These are phyloP conservation scores for Apis florea DNA, from an alignment of 1,140 invertebrate genomes.

Conservation along the genomic window DNA sequence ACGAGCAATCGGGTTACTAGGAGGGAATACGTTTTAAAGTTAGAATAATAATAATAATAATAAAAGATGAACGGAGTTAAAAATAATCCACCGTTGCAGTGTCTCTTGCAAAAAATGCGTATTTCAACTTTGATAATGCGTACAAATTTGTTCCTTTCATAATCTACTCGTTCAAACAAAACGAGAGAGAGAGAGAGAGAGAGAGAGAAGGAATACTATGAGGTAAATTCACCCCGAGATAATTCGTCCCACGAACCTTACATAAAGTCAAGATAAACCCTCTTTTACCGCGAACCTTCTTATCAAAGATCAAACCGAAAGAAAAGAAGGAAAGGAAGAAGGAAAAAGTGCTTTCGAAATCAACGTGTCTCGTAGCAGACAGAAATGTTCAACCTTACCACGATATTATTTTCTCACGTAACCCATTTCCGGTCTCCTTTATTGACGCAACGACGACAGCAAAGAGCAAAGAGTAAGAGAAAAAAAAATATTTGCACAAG, in stretches of 20 bases:
- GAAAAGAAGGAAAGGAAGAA: not conserved
- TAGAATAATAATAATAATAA: no score
- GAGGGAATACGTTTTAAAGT: no score
- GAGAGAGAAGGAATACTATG: no score
- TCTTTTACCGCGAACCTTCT: not conserved
- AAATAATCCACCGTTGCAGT: no score
- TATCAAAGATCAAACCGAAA: not conserved
- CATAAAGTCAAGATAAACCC: not conserved
- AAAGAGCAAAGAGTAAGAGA: not conserved
- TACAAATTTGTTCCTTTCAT: no score
- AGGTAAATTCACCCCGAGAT: not conserved
- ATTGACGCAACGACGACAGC: not conserved
- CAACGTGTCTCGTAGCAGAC: not conserved
- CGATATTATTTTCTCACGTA: not conserved
- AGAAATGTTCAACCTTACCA: not conserved
- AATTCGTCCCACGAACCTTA: not conserved
- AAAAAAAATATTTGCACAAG: not conserved
- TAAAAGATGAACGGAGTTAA: no score
- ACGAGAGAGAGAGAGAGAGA: not conserved
- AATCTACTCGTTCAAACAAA: no score
- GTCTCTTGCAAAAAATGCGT: no score
- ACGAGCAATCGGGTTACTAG: no score
- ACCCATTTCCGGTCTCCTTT: constrained; percentile 13
- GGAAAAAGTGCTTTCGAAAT: not conserved
- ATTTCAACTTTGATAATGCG: no score